Conservation (phyloP, 2,888 invertebrate genomes). For the Drepana falcataria region DNA sequence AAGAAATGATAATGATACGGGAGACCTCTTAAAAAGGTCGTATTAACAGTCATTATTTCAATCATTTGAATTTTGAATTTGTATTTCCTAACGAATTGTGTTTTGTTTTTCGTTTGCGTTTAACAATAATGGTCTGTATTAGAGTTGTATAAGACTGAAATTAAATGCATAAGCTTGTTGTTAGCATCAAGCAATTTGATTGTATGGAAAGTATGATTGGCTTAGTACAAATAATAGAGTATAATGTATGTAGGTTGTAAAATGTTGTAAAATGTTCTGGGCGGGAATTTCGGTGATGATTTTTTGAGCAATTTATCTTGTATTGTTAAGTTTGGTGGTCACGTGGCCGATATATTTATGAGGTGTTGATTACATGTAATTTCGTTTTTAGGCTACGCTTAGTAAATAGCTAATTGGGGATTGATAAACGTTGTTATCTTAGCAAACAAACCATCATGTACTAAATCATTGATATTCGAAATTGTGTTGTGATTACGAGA, state of each 20-base stretch:
- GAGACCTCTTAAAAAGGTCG: constrained; percentile 22
- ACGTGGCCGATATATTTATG: constrained; percentile 37
- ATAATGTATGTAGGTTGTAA: constrained; percentile 21
- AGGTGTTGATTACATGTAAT: constrained; percentile 45
- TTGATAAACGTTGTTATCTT: not conserved
- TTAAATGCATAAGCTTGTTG: constrained; percentile 9
- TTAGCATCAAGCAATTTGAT: constrained; percentile 36
- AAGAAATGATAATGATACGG: not conserved
- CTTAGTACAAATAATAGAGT: constrained; percentile 40
- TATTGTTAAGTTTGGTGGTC: constrained; percentile 43
- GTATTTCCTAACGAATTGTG: constrained; percentile 13
- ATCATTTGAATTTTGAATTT: constrained; percentile 61
- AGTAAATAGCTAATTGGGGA: constrained; percentile 4
- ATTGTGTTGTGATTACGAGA: too few relatives aligned
- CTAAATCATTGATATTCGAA: too few relatives aligned
- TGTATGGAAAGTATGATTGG: constrained; percentile 37
- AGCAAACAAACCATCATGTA: not conserved
- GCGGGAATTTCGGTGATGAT: constrained; percentile 33
- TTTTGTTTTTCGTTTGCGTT: constrained; percentile 4
- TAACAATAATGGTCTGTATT: constrained; percentile 15
- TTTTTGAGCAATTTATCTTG: constrained; percentile 49
- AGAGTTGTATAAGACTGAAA: not conserved
- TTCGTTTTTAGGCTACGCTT: constrained; percentile 5
- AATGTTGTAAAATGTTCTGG: constrained; percentile 43
- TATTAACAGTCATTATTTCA: constrained; percentile 58